phyloP scores from a whole-genome alignment of 1,140 invertebrate genomes.

The Nasonia vitripennis region DNA sequence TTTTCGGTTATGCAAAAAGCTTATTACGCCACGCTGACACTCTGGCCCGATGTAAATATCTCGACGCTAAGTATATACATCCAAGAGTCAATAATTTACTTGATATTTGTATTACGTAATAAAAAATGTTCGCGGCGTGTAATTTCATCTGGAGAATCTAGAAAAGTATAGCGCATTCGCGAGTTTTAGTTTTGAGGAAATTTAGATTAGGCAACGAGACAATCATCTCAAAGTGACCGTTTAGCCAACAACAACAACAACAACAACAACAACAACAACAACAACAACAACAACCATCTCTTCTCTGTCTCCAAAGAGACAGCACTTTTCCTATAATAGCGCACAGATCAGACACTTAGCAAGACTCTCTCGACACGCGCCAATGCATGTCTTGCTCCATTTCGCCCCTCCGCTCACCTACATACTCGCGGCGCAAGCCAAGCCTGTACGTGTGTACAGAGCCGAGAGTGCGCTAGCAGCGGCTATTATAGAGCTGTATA shows the following conservation, averaged over 20 bases:
- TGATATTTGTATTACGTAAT: background rate
- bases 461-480: background rate
- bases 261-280: too few relatives aligned
- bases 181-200: background rate
- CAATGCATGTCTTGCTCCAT: conserved; percentile 74
- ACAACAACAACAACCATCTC: too few relatives aligned
- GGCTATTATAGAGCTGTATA: background rate
- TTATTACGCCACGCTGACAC: background rate
- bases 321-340: too few relatives aligned
- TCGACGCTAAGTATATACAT: too few relatives aligned
- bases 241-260: too few relatives aligned
- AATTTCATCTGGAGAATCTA: background rate
- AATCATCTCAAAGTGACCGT: too few relatives aligned
- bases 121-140: background rate
- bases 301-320: too few relatives aligned
- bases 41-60: too few relatives aligned
- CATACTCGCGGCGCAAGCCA: background rate
- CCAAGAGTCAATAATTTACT: background rate
- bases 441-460: background rate
- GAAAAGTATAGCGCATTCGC: background rate
- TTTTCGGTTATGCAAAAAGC: background rate
- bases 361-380: conserved; percentile 73
- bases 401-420: conserved; percentile 64
- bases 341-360: background rate
- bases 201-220: background rate